Base-by-base conservation (phyloP, 2,113 vertebrate genomes). In the Hippocampus comes region DNA sequence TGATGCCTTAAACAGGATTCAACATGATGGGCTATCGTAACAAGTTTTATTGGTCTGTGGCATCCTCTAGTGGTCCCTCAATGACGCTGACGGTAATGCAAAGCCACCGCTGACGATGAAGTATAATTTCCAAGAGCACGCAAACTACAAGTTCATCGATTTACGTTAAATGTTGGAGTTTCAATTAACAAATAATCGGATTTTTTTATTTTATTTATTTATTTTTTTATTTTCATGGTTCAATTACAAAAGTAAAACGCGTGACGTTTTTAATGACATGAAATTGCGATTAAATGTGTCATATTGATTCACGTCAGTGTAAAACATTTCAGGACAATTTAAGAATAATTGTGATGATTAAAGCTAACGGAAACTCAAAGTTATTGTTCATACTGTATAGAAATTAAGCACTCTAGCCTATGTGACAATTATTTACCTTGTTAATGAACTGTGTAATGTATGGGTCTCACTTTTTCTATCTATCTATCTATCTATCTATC, bases 41-140 rank as follows among this genome's bases (percentile, higher is more conserved):
- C 10, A 27, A 23, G 8, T 27, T 82, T 12, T 21, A 3, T 9
- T 78, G 78, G 82, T 84, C 80, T 84, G 38, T 79, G 74, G 78
- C 70, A 2, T 81, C 85, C 64, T 71, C 84, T 10, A 71, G 83
- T 79, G 88, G 84, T 51, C 59, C 64, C 1, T 20, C 34, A 20
- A 17, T 7, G 17, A 18, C 51, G 49, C 7, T 48, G 43, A 43
- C 12, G 1, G 17, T 34, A 5, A 49, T 25, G 64, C 14, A 66
- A 74, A 14, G 53, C 9, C 42, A 25, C 17, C 38, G 12, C 7
- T 42, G 38, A 43, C 66, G 34, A 38, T 38, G 5, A 38, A 6
- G 30, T 68, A 38, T 1, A 67, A 4, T n/a, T 48, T 43, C n/a
- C 12, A 2, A 65, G 3, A 48, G 70, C 68, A 70, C 57, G 15